phyloP scores from a whole-genome alignment of 1,140 invertebrate genomes.

The Pollicipes pollicipes region DNA sequence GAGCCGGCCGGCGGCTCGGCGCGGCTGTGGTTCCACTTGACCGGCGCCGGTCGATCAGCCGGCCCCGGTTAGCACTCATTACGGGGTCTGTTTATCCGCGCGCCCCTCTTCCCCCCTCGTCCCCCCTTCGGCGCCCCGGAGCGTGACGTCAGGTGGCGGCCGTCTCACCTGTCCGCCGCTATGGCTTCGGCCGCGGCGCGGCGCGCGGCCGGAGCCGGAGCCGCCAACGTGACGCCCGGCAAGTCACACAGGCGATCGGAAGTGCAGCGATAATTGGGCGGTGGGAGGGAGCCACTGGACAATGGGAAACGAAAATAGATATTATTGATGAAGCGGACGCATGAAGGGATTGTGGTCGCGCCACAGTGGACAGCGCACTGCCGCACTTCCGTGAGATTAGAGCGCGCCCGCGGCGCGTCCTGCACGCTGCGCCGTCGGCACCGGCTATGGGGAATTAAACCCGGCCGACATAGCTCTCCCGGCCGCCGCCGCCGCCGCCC shows the following conservation, averaged over 20 bases:
- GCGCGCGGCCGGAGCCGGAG: not conserved
- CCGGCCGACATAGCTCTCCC: too few species aligned
- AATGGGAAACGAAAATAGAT: conserved; percentile 2
- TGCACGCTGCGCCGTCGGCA: too few species aligned
- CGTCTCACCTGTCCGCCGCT: not conserved
- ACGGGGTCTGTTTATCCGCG: not conserved
- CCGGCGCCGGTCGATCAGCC: not conserved
- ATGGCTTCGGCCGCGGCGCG: not conserved
- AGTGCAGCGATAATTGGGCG: not conserved
- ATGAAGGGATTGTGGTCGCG: not conserved
- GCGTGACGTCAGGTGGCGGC: not conserved
- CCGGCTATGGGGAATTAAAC: too few species aligned
- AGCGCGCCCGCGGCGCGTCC: not conserved
- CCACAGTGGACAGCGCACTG: not conserved
- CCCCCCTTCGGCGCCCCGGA: not conserved
- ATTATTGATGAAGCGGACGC: not conserved
- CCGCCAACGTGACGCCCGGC: too few species aligned
- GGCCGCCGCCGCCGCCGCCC: too few species aligned
- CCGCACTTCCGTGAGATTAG: not conserved
- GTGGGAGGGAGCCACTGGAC: not conserved
- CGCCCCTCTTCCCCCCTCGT: too few species aligned
- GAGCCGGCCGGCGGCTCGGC: too few species aligned
- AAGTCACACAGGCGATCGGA: not conserved
- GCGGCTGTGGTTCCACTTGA: not conserved
- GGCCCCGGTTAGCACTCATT: not conserved